phyloP scores from a whole-genome alignment of 2,888 invertebrate species.

The Xylota segnis region DNA sequence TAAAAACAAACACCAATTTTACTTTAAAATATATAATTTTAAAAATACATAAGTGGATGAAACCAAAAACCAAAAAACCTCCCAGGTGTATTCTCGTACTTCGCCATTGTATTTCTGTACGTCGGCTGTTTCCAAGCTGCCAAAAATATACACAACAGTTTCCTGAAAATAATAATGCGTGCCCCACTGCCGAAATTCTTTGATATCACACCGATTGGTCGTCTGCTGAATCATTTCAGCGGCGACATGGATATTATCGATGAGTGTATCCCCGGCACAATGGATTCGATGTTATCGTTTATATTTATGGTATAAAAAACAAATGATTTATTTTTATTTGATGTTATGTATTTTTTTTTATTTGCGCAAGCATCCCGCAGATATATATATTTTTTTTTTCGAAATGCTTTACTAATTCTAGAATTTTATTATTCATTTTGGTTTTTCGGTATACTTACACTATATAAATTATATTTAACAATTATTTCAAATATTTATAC shows the following conservation, averaged over 20 bases:
- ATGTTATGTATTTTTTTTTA: constrained; percentile 23
- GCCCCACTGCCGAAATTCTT: constrained; percentile 88
- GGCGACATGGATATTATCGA: constrained; percentile 89
- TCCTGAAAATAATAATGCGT: constrained; percentile 86
- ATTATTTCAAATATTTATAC: constrained; percentile 42
- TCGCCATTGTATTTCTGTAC: constrained; percentile 86
- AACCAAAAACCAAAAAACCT: constrained; percentile 36
- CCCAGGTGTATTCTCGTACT: constrained; percentile 85
- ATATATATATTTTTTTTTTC: neutral
- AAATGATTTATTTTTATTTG: constrained; percentile 21
- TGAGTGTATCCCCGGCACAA: constrained; percentile 86
- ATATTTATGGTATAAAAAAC: constrained; percentile 83
- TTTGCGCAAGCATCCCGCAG: constrained; percentile 30
- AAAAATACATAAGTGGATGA: constrained; percentile 28
- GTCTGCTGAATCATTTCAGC: constrained; percentile 89
- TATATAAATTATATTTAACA: constrained; percentile 18
- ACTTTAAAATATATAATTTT: constrained; percentile 35
- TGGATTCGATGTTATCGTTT: constrained; percentile 85
- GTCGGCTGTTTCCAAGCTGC: constrained; percentile 87
- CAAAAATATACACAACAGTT: constrained; percentile 86
- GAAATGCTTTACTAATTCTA: constrained; percentile 30
- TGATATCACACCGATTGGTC: constrained; percentile 89
- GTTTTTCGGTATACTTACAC: neutral
- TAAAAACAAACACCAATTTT: too few species aligned
- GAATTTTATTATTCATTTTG: constrained; percentile 15